A percentile compares a stretch with the other conserved stretches of the same genome.
Evolutionary conservation across 2,888 invertebrate genomes (phyloP).

Genomic region (Aphrophora alni): DNA sequence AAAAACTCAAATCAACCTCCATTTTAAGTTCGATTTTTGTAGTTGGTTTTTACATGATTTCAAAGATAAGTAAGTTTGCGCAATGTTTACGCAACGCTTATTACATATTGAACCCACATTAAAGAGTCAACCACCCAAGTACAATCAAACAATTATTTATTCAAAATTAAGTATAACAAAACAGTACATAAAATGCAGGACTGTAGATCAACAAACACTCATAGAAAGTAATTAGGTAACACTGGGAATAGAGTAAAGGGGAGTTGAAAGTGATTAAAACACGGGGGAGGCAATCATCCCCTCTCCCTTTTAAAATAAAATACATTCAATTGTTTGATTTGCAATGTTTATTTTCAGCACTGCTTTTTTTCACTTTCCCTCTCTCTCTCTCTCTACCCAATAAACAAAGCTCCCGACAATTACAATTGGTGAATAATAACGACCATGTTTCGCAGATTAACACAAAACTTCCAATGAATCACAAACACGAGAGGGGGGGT

Average conservation of each 20-base stretch:
- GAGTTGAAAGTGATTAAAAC: constrained; percentile 1
- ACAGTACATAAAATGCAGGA: background rate
- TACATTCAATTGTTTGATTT: constrained; percentile 32
- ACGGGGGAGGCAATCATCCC: background rate
- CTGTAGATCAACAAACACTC: background rate
- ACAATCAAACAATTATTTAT: background rate
- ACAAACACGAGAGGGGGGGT: constrained; percentile 22
- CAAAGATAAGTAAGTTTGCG: too few relatives aligned
- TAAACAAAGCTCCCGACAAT: background rate
- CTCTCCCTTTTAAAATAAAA: constrained; percentile 42
- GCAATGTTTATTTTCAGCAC: constrained; percentile 29
- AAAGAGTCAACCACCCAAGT: too few relatives aligned
- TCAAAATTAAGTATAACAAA: background rate
- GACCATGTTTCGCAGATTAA: constrained; percentile 14
- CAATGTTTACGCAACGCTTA: too few relatives aligned
- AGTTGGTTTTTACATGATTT: too few relatives aligned
- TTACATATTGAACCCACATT: too few relatives aligned
- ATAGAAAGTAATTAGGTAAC: background rate
- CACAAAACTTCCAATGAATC: constrained; percentile 17
- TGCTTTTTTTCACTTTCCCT: constrained; percentile 31
- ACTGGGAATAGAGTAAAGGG: too few relatives aligned
- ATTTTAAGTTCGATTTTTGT: too few relatives aligned
- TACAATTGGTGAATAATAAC: constrained; percentile 12
- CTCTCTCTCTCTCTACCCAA: too few relatives aligned
- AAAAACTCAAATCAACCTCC: too few relatives aligned